Percentiles rank a stretch among this genome's conserved stretches.
These are phyloP conservation scores for Orientallactaga bullata DNA, from an alignment of 2,113 vertebrate species.

Conservation along the genomic window DNA sequence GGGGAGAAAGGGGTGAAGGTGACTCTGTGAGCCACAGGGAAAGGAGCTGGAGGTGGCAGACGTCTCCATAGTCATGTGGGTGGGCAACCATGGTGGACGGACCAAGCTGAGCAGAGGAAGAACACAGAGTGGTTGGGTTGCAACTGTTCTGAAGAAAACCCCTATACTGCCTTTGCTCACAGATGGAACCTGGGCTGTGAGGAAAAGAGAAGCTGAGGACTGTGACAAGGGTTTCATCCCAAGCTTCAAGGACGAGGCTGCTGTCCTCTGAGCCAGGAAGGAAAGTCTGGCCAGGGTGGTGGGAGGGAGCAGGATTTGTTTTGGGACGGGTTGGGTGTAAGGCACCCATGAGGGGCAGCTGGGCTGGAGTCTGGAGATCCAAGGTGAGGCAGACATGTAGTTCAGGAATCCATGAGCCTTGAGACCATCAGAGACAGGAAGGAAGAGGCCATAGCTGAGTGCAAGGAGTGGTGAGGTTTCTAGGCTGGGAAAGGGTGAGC, in stretches of 20 bases:
- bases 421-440: neutral
- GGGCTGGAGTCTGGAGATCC: neutral
- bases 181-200: too few species aligned
- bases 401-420: neutral
- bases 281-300: too few species aligned
- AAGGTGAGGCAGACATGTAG: accelerated
- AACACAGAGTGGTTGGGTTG: too few species aligned
- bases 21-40: neutral
- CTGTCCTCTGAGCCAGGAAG: accelerated
- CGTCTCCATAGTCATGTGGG: neutral
- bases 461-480: neutral
- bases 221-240: neutral
- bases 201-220: neutral
- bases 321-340: neutral
- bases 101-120: neutral
- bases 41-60: too few species aligned
- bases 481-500: neutral
- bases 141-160: neutral
- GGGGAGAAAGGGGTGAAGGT: neutral
- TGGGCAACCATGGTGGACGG: neutral
- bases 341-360: neutral
- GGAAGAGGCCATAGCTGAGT: neutral
- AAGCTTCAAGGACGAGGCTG: neutral
- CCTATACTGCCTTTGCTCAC: neutral
- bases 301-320: neutral